These are phyloP conservation scores for Andrena trimmerana DNA, from an alignment of 2,888 invertebrate genomes.

Conservation along the genomic window DNA sequence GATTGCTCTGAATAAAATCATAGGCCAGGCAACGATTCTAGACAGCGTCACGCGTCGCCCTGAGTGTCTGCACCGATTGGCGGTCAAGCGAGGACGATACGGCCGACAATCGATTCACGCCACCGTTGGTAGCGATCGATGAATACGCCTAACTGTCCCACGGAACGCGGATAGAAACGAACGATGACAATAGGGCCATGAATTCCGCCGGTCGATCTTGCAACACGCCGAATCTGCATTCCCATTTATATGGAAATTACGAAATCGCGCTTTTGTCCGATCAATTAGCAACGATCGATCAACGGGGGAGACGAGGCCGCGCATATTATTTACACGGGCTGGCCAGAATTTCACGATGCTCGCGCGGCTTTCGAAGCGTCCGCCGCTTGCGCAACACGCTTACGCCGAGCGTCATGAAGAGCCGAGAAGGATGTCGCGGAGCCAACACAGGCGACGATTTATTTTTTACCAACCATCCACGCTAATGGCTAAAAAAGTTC, in stretches of 20 bases:
- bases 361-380: conserved; percentile 3
- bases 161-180: conserved; percentile 53
- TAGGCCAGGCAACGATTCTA: background rate
- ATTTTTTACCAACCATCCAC: background rate
- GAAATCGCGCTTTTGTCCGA: conserved; percentile 70
- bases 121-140: conserved; percentile 53
- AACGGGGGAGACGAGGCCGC: conserved; percentile 2
- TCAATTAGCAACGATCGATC: conserved; percentile 66
- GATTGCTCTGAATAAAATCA: background rate
- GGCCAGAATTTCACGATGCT: conserved; percentile 22
- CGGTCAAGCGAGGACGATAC: conserved; percentile 30
- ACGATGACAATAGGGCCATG: conserved; percentile 62
- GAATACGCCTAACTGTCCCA: conserved; percentile 37
- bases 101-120: conserved; percentile 48
- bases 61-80: conserved; percentile 8
- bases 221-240: conserved; percentile 69
- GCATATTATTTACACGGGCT: conserved; percentile 47
- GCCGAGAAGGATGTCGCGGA: background rate
- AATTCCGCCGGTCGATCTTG: conserved; percentile 60
- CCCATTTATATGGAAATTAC: conserved; percentile 73
- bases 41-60: background rate
- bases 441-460: background rate
- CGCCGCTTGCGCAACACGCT: conserved; percentile 26
- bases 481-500: background rate
- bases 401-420: conserved; percentile 2